Evolutionary conservation across 2,888 invertebrate species (phyloP), one percentile per base, ranked within the genome.

Genomic region (Camponotus fellah): DNA sequence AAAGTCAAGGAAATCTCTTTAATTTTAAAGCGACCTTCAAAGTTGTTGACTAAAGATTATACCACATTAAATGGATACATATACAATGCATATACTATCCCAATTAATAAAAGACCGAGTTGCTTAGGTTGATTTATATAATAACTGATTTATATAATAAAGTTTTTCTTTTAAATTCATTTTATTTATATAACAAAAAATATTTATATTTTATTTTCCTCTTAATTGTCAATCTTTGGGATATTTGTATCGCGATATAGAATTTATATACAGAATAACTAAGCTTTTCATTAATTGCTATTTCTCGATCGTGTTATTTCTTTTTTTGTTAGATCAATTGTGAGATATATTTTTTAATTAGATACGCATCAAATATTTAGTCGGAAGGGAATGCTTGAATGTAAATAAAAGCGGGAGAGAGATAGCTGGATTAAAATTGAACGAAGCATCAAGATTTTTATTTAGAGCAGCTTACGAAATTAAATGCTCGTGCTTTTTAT

Each of bases 401-500:
- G 32, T 17, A 60, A 79, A 60, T 71, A 71, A 46, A 60, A 46
- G 40, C 17, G 34, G 14, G 46, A 32, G 26, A 17, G 43, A 71
- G 34, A 60, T 60, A 4, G 8, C 12, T 21, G 60, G 37, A 60
- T 46, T 71, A 79, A 79, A 79, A 62, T 37, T 68, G 68, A 58
- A 58, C 43, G 43, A 32, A 21, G 26, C 8, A 58, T 68, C 46
- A 80, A 80, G 79, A 80, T 80, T 62, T 77, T 79, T 79, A 79
- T 79, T 60, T 71, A 37, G 17, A 8, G 10, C 8, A 6, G 65
- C 37, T 68, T 46, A 69, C 62, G 32, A 58, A 72, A 68, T 64
- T 82, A 71, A 77, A 62, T 65, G 10, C 69, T 49, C 43, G 37
- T 68, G n/a, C 49, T 69, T 79, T 86, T 89, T 89, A 89, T 85